Percentiles rank a stretch among this genome's conserved stretches.
These are phyloP conservation scores for Siniperca scherzeri DNA, from an alignment of 2,797 vertebrate species.

Conservation along the genomic window DNA sequence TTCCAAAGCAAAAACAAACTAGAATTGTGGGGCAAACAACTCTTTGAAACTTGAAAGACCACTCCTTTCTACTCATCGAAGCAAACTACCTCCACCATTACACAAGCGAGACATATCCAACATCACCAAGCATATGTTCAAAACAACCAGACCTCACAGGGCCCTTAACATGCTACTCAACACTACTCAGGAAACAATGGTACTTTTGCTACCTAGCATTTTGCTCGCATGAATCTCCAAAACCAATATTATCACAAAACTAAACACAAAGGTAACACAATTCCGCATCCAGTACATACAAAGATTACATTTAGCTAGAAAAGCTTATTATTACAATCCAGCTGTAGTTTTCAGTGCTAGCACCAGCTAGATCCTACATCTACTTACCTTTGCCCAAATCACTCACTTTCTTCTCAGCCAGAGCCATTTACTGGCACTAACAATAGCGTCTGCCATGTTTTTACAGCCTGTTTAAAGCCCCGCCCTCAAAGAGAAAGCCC, in stretches of 20 bases:
- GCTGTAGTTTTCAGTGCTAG: not conserved
- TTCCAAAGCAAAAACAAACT: conserved; percentile 11
- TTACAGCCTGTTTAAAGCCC: no score
- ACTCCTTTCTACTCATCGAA: conserved; percentile 35
- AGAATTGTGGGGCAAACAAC: conserved; percentile 3
- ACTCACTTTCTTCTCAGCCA: not conserved
- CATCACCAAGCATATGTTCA: conserved; percentile 23
- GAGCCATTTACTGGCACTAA: not conserved
- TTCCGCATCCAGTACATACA: not conserved
- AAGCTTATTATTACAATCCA: not conserved
- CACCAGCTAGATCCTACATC: not conserved
- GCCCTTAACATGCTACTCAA: conserved; percentile 20
- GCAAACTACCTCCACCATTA: conserved; percentile 11
- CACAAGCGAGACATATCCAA: conserved; percentile 12
- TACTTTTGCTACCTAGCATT: not conserved
- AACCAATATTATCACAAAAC: not conserved
- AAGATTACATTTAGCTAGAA: not conserved
- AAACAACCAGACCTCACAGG: conserved; percentile 22
- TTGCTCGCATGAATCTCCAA: not conserved
- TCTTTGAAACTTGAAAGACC: conserved; percentile 47
- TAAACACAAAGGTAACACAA: not conserved
- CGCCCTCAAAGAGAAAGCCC: not conserved
- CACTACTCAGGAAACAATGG: conserved; percentile 1
- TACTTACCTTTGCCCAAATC: not conserved
- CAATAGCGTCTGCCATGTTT: not conserved